Evolutionary conservation across 2,888 invertebrate species (phyloP), one percentile per base, ranked within the genome.

Genomic region (Athripsodes cinereus): DNA sequence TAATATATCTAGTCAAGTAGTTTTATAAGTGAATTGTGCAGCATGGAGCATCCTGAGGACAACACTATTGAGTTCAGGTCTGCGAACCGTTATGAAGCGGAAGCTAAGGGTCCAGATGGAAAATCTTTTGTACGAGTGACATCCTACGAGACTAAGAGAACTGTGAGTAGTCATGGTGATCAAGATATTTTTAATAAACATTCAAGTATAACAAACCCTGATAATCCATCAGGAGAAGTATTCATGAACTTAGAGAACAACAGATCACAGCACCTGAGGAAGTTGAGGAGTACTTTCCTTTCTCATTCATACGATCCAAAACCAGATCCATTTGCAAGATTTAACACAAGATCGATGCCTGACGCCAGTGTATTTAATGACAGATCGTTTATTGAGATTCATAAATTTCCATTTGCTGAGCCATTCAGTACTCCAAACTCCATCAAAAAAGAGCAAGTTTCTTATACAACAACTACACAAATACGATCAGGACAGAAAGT

Each of bases 361-460:
- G 52, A 35, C 6, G 48, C 22, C n/a, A 56, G 35, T 21, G n/a
- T 26, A 75, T 73, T 74, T 73, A 72, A 74, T 74, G 76, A 76
- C 76, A 78, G 76, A 76, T 73, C 74, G 72, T 73, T 72, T 75
- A 75, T 74, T 73, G 74, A 73, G 74, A 78, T 75, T 66, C 75
- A 73, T 66, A 79, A 79, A 68, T 79, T 79, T 62, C 78, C 78
- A 20, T 79, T 79, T 64, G 77, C 78, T 49, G 78, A 79, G 62
- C 78, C 78, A 26, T 78, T 75, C 60, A 66, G 72, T 13, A 75
- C 78, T n/a, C 78, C 78, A n/a, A 49, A 60, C 35, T 57, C 57
- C 21, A 60, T 60, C 10, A 35, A 47, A 11, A 60, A 57, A 26
- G 60, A 60, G 19, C 50, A 54, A 13, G 44, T 60, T 11, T n/a